phyloP scores from a whole-genome alignment of 2,888 invertebrate species.

The Nezara viridula region DNA sequence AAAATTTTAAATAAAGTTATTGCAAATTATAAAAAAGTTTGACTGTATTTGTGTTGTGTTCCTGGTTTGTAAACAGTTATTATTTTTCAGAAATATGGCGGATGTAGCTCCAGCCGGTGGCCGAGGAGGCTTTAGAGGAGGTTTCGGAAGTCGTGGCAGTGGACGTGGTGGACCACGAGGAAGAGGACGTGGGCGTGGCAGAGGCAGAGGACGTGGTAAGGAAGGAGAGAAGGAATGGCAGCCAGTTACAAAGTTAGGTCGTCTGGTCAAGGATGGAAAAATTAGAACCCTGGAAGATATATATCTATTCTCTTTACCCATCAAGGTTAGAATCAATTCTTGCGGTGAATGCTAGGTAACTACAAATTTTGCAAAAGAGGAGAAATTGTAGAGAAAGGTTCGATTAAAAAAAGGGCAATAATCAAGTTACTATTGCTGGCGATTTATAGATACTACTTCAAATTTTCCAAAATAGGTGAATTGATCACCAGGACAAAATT shows the following conservation, averaged over 20 bases:
- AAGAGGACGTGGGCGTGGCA: constrained; percentile 83
- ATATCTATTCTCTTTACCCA: constrained; percentile 97
- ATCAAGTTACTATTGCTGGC: background rate
- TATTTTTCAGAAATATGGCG: constrained; percentile 79
- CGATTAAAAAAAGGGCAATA: too few species aligned
- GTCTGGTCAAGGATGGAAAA: constrained; percentile 96
- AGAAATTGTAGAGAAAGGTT: too few species aligned
- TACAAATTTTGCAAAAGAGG: too few species aligned
- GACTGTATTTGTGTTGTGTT: too few species aligned
- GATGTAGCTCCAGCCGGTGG: constrained; percentile 95
- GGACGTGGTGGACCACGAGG: constrained; percentile 81
- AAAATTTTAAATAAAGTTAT: too few species aligned
- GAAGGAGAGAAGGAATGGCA: constrained; percentile 99
- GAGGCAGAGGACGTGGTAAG: constrained; percentile 90
- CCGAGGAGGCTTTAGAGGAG: constrained; percentile 89
- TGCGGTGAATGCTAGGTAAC: background rate
- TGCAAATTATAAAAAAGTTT: too few species aligned
- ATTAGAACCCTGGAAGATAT: constrained; percentile 97
- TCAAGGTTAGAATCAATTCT: constrained; percentile 77
- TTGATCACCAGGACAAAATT: too few species aligned
- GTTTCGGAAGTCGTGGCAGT: constrained; percentile 78
- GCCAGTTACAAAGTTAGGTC: constrained; percentile 98
- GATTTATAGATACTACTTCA: too few species aligned
- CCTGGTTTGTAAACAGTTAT: too few species aligned
- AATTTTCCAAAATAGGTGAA: too few species aligned